phyloP scores from a whole-genome alignment of 2,113 vertebrate species.

The Barbus barbus region DNA sequence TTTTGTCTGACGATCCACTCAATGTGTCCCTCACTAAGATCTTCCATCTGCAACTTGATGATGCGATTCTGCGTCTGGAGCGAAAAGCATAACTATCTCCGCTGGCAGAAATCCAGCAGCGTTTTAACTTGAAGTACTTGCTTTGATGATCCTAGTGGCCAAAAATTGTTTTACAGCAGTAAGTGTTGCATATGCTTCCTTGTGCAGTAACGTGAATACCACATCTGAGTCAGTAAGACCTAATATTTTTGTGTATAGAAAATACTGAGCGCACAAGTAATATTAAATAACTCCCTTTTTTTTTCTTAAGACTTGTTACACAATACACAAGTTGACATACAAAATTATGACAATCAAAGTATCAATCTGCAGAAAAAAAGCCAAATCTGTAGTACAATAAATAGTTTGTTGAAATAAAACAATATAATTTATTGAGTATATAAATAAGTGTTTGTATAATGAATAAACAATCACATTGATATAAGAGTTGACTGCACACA shows the following conservation, averaged over 20 bases:
- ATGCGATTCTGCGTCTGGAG: neutral
- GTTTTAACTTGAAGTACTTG: constrained; percentile 25
- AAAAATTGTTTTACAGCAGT: neutral
- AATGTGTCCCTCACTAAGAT: neutral
- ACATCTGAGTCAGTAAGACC: constrained; percentile 31
- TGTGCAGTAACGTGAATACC: constrained; percentile 28
- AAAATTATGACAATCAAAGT: constrained; percentile 68
- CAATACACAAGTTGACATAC: neutral
- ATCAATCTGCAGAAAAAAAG: neutral
- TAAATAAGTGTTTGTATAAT: constrained; percentile 58
- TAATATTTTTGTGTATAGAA: constrained; percentile 15
- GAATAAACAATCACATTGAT: constrained; percentile 43
- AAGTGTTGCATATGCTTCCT: constrained; percentile 13
- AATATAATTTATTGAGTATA: constrained; percentile 73
- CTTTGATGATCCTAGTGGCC: neutral
- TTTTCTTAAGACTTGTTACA: neutral
- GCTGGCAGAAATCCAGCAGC: constrained; percentile 4
- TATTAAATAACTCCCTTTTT: neutral
- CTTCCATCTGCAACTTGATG: neutral
- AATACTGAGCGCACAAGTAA: neutral
- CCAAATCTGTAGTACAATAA: neutral
- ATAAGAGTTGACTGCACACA: constrained; percentile 4
- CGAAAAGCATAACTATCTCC: neutral
- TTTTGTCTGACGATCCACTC: too few species aligned
- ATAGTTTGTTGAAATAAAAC: constrained; percentile 28